These are phyloP conservation scores for Octodon degus DNA, from an alignment of 2,113 vertebrate species.

Conservation along the genomic window DNA sequence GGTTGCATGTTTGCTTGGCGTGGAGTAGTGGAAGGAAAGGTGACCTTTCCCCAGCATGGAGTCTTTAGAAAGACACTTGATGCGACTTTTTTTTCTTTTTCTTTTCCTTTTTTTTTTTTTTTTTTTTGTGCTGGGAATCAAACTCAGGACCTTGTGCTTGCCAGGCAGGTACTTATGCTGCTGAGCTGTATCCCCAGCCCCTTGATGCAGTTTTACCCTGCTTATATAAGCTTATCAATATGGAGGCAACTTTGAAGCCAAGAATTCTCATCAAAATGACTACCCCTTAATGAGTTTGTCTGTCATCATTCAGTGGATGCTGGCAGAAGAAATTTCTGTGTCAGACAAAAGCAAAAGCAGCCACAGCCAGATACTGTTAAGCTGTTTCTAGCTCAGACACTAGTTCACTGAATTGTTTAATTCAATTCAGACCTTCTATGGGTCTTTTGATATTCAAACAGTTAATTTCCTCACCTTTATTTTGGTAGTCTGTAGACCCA, in stretches of 20 bases:
- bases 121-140: too few species aligned
- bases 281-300: background rate
- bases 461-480: background rate
- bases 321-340: background rate
- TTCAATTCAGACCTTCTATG: too few species aligned
- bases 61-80: background rate
- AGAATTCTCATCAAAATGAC: background rate
- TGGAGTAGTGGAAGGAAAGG: background rate
- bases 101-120: too few species aligned
- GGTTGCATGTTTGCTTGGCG: background rate
- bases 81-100: background rate
- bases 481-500: background rate
- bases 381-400: background rate
- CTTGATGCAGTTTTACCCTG: background rate
- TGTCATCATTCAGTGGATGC: background rate
- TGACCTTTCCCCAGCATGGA: background rate
- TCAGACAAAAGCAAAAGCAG: slow-evolving; percentile 5
- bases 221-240: background rate
- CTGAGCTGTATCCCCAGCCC: background rate
- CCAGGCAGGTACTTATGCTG: too few species aligned
- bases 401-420: background rate
- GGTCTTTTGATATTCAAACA: background rate
- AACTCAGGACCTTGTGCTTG: too few species aligned
- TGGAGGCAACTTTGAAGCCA: background rate
- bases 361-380: background rate